Conservation (phyloP, 1,140 invertebrate genomes). For the Hycleus phaleratus region DNA sequence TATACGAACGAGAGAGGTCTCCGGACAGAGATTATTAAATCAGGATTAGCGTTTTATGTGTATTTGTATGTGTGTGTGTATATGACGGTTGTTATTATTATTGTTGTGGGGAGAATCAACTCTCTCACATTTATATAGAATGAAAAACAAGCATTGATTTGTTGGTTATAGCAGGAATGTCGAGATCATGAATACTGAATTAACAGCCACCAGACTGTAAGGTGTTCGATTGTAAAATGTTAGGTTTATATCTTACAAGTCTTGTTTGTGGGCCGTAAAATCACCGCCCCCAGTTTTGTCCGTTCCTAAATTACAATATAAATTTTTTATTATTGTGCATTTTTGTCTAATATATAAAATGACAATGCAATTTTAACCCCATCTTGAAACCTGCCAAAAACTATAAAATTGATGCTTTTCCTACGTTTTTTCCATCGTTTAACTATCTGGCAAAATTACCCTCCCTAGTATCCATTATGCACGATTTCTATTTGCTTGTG, state of each 20-base stretch:
- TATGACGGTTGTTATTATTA: no score
- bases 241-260: constrained; percentile 21
- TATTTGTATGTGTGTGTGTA: constrained; percentile 25
- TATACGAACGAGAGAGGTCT: constrained; percentile 1
- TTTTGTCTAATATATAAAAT: not conserved
- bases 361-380: constrained; percentile 12
- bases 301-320: no score
- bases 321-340: no score
- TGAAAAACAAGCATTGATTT: constrained; percentile 35
- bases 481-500: constrained; percentile 30
- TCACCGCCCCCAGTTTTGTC: not conserved
- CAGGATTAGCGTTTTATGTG: constrained; percentile 35
- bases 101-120: no score
- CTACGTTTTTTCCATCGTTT: not conserved
- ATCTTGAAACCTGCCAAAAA: constrained; percentile 5
- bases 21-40: constrained; percentile 36
- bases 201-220: constrained; percentile 24
- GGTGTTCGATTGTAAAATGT: constrained; percentile 29
- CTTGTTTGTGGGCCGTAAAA: constrained; percentile 22
- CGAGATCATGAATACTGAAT: constrained; percentile 27
- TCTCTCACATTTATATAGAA: not conserved
- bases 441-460: no score
- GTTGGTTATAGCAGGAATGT: constrained; percentile 25
- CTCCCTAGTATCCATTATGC: not conserved
- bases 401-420: constrained; percentile 6